Base-by-base conservation (phyloP, 2,797 vertebrate genomes). In the Hyperoplus lanceolatus region DNA sequence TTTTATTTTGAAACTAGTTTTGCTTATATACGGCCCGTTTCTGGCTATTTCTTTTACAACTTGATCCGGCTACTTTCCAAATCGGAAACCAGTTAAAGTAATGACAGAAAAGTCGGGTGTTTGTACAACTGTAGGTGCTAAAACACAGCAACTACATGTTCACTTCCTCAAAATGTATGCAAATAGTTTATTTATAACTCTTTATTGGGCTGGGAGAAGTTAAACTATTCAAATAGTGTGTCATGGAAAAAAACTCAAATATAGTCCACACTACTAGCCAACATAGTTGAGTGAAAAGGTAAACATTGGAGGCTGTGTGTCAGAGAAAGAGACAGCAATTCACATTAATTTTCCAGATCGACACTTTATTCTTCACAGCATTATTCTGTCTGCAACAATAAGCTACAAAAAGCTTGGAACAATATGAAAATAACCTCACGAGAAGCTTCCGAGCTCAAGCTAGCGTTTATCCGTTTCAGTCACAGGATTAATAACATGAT, bases 341-440 rank as follows among this genome's bases (percentile, higher is more conserved):
- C 49, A 69, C 2, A 54, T 49, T 9, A 55, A 62, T 75, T 3
- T 46, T 49, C 83, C 53, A 39, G 77, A 91, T 85, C 72, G 73
- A 93, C 90, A 91, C 80, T 93, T 95, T 95, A 95, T 95, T 95
- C 84, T 89, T 93, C 85, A 94, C 89, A 90, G 90, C 90, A 92
- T 92, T 90, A 82, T 76, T 88, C 73, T 79, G 82, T 85, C 84
- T 87, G 86, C 85, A 92, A 92, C 87, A 79, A 91, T 83, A 83
- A 87, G 84, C 92, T 93, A 94, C 83, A 92, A 93, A 29, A 93
- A 94, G 84, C 82, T 81, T 71, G 70, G 69, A 89, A 87, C 73
- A 73, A 85, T 90, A 93, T 85, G 92, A 95, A 93, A 94, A 94
- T 84, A 93, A 90, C 48, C 70, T 83, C 46, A 89, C 42, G 82